These are phyloP conservation scores for Lepas anatifera DNA, from an alignment of 2,888 invertebrate species.

Conservation along the genomic window DNA sequence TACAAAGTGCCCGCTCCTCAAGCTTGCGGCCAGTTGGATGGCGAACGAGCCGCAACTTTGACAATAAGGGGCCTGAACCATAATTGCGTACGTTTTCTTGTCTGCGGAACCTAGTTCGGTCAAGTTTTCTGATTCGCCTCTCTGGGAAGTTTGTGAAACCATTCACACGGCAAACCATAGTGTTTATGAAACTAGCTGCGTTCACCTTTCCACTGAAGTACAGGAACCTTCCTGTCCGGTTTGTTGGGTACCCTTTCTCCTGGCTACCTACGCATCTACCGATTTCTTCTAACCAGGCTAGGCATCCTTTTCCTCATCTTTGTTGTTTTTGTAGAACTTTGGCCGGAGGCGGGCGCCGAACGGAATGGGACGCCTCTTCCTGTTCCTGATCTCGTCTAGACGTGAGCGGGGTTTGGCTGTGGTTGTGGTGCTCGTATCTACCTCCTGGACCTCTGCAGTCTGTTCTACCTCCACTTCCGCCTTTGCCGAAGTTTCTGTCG, in stretches of 20 bases:
- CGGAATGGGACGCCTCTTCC: background rate
- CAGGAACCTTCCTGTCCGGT: too few relatives aligned
- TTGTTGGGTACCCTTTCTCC: too few relatives aligned
- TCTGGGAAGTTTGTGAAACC: background rate
- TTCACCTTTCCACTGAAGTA: background rate
- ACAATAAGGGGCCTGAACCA: too few relatives aligned
- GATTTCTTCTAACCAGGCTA: background rate
- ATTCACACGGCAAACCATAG: background rate
- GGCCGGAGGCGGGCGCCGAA: conserved; percentile 9
- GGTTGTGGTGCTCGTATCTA: background rate
- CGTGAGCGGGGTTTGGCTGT: background rate
- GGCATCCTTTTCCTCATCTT: background rate
- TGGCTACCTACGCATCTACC: background rate
- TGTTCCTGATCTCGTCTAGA: background rate
- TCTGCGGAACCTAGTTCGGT: too few relatives aligned
- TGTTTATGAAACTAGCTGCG: background rate
- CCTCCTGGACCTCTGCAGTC: background rate
- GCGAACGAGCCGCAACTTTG: too few relatives aligned
- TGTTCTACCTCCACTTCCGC: background rate
- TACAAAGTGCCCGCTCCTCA: too few relatives aligned
- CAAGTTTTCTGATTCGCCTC: too few relatives aligned
- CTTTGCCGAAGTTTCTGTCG: background rate
- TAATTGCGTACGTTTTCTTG: too few relatives aligned
- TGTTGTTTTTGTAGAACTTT: background rate
- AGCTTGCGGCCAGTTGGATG: too few relatives aligned